Percentiles rank a stretch among this genome's conserved stretches.
Conservation (phyloP, 2,113 vertebrate genomes). For the Hydrolagus affinis region DNA sequence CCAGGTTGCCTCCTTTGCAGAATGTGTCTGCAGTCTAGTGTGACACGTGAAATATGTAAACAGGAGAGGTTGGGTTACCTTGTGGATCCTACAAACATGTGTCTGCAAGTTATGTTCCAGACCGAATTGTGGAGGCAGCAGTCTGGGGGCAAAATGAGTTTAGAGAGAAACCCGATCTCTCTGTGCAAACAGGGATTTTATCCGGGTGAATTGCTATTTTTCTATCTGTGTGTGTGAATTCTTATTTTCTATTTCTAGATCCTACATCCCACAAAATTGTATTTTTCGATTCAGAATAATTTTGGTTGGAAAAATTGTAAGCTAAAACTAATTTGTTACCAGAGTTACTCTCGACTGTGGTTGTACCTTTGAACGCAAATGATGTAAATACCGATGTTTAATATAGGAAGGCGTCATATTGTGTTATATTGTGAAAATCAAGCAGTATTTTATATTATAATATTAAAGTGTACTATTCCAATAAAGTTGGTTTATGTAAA, state of each 20-base stretch:
- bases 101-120: background rate
- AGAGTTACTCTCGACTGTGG: background rate
- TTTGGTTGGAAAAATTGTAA: background rate
- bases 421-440: background rate
- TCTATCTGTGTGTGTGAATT: background rate
- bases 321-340: constrained; percentile 8
- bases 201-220: background rate
- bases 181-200: background rate
- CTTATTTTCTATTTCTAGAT: no score
- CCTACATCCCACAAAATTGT: background rate
- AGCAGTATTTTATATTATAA: constrained; percentile 14
- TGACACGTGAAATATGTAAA: background rate
- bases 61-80: background rate
- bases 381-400: background rate
- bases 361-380: background rate
- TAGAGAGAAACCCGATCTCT: background rate
- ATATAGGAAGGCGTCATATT: constrained; percentile 6
- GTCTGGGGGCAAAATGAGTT: background rate
- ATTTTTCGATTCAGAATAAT: background rate
- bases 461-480: background rate
- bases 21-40: background rate
- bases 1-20: background rate
- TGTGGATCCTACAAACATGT: background rate
- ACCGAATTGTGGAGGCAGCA: background rate
- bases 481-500: constrained; percentile 21